Base-by-base conservation (phyloP, 2,797 vertebrate genomes). In the Nasua narica region DNA sequence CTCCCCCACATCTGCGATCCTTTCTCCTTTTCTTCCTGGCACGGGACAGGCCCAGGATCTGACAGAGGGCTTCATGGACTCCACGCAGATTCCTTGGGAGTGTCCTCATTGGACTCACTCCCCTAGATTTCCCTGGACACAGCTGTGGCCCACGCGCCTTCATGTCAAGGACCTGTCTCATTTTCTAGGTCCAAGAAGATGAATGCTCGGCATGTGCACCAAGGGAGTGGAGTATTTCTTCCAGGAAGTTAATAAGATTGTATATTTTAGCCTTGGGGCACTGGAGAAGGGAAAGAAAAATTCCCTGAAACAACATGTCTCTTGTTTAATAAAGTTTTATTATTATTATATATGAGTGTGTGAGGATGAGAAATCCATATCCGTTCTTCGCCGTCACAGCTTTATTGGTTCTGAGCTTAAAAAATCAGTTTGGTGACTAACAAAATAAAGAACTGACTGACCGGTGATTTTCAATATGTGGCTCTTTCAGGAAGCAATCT, bases 321-420 rank as follows among this genome's bases (percentile, higher is more conserved):
- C 97, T 97, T 98, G 97, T 98, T 98, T 98, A 98, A 98, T 98
- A 97, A 98, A 97, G 95, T 97, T 97, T 97, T 98, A 97, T 98
- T 97, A 97, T 97, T 97, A 98, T 98, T 98, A 97, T 96, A 98
- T 97, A 98, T 98, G 97, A 98, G 95, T 86, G 54, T 97, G 76
- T 62, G 93, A 81, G 94, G 93, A 97, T n/a, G 67, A 97, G 97
- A 97, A 97, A 98, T 98, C 97, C 76, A 97, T 97, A 98, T 97
- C 97, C 9, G 70, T 97, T 97, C 94, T 94, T 94, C 1, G 9
- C 94, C 50, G 0, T 95, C 97, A 96, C 91, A 83, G 95, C 91
- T 96, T 98, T 98, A 98, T 98, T 98, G 96, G 97, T 96, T 97
- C 96, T 97, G 96, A 97, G 96, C 97, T 97, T 98, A 94, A 98